Percentiles rank a stretch among this genome's conserved stretches.
These are phyloP conservation scores for Anguilla marmorata DNA, from an alignment of 2,797 vertebrate genomes.

Conservation along the genomic window DNA sequence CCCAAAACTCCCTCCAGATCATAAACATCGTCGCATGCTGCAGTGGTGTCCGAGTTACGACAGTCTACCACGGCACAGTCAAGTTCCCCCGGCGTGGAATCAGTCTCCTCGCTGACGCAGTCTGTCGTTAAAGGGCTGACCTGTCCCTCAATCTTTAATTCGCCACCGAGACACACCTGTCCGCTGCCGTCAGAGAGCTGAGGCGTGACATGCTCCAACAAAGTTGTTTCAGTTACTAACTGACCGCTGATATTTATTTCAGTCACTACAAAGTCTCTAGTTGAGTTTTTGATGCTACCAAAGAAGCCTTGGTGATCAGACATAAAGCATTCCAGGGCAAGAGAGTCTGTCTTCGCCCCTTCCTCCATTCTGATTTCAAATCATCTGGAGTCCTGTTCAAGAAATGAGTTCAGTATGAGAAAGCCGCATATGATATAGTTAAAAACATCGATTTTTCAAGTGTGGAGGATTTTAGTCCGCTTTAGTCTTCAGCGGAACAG, in stretches of 20 bases:
- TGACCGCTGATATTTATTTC: slow-evolving; percentile 77
- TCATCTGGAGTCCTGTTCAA: neutral
- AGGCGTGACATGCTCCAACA: neutral
- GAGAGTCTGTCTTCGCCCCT: slow-evolving; percentile 17
- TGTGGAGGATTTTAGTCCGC: no score
- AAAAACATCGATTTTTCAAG: no score
- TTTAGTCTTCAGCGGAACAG: neutral
- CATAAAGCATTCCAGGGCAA: slow-evolving; percentile 56
- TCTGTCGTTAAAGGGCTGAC: neutral
- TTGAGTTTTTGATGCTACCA: slow-evolving; percentile 84
- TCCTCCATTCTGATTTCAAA: slow-evolving; percentile 28
- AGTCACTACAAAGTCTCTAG: slow-evolving; percentile 85
- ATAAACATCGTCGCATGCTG: slow-evolving; percentile 51
- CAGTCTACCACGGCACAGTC: slow-evolving; percentile 10
- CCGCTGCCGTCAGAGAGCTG: slow-evolving; percentile 27
- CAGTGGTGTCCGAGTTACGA: neutral
- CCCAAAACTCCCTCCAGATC: slow-evolving; percentile 76
- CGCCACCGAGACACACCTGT: slow-evolving; percentile 33
- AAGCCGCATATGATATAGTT: neutral
- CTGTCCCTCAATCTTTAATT: slow-evolving; percentile 38
- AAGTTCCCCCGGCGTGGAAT: neutral
- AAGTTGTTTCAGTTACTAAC: slow-evolving; percentile 50
- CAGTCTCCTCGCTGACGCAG: neutral
- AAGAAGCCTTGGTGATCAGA: slow-evolving; percentile 81
- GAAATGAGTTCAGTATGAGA: neutral